Percentiles rank a stretch among this genome's conserved stretches.
Evolutionary conservation across 2,113 vertebrate species (phyloP).

Genomic region (Ceratotherium simum): DNA sequence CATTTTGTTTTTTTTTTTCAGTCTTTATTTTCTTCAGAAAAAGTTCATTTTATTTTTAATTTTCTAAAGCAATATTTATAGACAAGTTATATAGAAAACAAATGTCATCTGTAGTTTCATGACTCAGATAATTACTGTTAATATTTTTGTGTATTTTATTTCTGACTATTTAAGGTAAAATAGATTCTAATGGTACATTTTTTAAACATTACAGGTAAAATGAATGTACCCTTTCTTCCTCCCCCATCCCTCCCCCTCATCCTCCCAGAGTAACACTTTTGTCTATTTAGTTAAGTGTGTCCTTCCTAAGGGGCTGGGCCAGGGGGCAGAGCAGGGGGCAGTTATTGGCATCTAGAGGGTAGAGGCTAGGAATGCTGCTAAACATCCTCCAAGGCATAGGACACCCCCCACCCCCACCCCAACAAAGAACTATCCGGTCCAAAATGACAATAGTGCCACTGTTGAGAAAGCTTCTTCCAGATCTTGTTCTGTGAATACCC

Average conservation of each 20-base stretch:
- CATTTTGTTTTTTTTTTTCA: slow-evolving; percentile 33
- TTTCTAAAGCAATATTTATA: slow-evolving; percentile 44
- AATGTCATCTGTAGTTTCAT: neutral
- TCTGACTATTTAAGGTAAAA: slow-evolving; percentile 34
- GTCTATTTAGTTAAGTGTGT: neutral
- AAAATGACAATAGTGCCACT: neutral
- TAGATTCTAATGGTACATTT: neutral
- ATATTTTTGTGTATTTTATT: slow-evolving; percentile 20
- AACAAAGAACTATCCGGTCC: neutral
- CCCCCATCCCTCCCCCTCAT: neutral
- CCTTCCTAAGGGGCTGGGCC: neutral
- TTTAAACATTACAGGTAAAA: neutral
- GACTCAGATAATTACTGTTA: neutral
- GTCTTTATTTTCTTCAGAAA: slow-evolving; percentile 50
- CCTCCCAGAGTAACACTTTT: neutral
- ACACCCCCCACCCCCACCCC: neutral
- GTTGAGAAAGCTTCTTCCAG: neutral
- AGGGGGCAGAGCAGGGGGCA: neutral
- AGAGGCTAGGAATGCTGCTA: neutral
- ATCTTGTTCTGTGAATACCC: neutral
- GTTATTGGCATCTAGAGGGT: neutral
- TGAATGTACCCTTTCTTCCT: neutral
- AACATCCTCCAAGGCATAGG: neutral
- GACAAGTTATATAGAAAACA: slow-evolving; percentile 26
- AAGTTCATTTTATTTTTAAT: neutral